Evolutionary conservation across 2,797 vertebrate genomes (phyloP).

Genomic region (Cetoscarus ocellatus): DNA sequence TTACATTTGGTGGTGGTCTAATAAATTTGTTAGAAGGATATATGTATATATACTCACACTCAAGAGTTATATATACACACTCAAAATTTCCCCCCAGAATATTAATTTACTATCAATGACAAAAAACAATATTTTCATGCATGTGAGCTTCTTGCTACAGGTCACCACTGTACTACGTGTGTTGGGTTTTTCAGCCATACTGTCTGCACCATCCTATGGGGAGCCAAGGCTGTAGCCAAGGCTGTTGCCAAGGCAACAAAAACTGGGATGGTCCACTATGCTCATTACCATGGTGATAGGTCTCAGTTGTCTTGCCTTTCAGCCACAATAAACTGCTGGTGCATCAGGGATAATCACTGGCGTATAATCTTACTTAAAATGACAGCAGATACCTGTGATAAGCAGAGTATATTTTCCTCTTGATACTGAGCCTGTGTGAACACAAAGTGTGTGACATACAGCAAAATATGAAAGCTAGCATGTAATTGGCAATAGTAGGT

Average conservation of each 20-base stretch:
- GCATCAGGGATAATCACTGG: slow-evolving; percentile 43
- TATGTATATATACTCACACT: too few relatives aligned
- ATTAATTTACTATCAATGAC: too few relatives aligned
- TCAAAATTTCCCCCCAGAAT: too few relatives aligned
- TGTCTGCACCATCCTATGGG: slow-evolving; percentile 53
- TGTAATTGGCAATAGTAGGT: not conserved
- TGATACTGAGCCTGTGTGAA: slow-evolving; percentile 30
- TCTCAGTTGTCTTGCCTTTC: slow-evolving; percentile 47
- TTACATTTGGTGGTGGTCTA: too few relatives aligned
- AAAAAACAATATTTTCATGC: too few relatives aligned
- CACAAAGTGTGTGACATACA: not conserved
- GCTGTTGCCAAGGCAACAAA: slow-evolving; percentile 69
- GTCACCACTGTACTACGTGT: slow-evolving; percentile 20
- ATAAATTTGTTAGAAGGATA: too few relatives aligned
- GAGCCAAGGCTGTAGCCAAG: slow-evolving; percentile 57
- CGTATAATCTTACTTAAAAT: slow-evolving; percentile 23
- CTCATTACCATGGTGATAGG: slow-evolving; percentile 73
- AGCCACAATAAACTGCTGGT: slow-evolving; percentile 33
- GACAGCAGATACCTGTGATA: slow-evolving; percentile 29
- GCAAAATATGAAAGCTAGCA: not conserved
- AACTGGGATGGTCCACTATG: slow-evolving; percentile 67
- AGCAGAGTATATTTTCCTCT: not conserved
- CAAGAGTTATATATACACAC: too few relatives aligned
- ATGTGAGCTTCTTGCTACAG: not conserved
- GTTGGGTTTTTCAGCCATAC: slow-evolving; percentile 12